A percentile compares a stretch with the other conserved stretches of the same genome.
Conservation (phyloP, 2,797 vertebrate genomes). For the Danio jaintianensis region DNA sequence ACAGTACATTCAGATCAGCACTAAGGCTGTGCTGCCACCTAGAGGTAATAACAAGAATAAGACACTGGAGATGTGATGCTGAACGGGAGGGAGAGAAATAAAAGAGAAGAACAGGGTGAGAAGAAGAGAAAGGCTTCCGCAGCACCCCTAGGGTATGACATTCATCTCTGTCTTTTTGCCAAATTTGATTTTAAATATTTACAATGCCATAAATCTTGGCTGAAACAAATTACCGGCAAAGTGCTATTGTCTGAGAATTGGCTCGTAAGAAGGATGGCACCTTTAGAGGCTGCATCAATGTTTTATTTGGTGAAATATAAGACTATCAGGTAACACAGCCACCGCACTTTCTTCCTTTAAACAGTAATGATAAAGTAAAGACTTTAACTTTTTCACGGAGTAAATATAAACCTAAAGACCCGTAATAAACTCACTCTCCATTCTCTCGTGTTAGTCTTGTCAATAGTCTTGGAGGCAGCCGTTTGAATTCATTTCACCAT, state of each 20-base stretch:
- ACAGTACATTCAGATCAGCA: slow-evolving; percentile 23
- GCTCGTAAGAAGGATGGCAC: slow-evolving; percentile 95
- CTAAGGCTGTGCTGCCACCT: slow-evolving; percentile 58
- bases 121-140: slow-evolving; percentile 76
- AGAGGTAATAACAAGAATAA: slow-evolving; percentile 8
- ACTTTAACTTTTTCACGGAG: slow-evolving; percentile 59
- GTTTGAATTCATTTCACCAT: neutral
- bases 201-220: slow-evolving; percentile 97
- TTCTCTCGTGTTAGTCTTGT: slow-evolving; percentile 21
- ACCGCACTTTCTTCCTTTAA: slow-evolving; percentile 68
- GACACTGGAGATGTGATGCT: too few relatives aligned
- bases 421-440: slow-evolving; percentile 41
- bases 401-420: slow-evolving; percentile 54
- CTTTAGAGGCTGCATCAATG: slow-evolving; percentile 98
- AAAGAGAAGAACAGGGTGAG: slow-evolving; percentile 9
- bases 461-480: neutral
- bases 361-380: slow-evolving; percentile 57
- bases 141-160: slow-evolving; percentile 84
- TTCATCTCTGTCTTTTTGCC: slow-evolving; percentile 99
- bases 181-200: slow-evolving; percentile 99
- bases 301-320: slow-evolving; percentile 99
- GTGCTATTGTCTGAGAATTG: slow-evolving; percentile 96
- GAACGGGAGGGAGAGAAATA: slow-evolving; percentile 46
- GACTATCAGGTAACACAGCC: slow-evolving; percentile 75
- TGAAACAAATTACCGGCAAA: slow-evolving; percentile 97